Base-by-base conservation (phyloP, 2,113 vertebrate species). In the Triplophysa rosa region DNA sequence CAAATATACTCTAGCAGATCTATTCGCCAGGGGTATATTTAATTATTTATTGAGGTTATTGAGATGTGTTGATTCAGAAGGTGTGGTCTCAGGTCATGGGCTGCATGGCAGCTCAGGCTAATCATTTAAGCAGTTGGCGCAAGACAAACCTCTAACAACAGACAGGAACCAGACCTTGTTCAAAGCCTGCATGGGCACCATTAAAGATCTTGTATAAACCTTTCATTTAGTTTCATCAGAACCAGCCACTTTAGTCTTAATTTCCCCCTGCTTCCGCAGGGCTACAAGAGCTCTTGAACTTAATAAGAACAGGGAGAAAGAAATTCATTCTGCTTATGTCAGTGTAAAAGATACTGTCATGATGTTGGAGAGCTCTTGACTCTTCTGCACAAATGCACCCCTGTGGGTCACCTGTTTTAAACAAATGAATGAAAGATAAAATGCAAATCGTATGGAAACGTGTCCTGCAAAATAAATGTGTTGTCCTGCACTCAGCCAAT, bases 371-470 rank as follows among this genome's bases (percentile, higher is more conserved):
- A 58, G 62, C 62, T 42, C 61, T 42, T n/a, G 23, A 16, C 23
- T 33, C 29, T 2, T 59, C 45, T 11, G 37, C 42, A 42, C n/a
- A 42, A 72, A 61, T 17, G 49, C 9, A 21, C 26, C 56, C 21
- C 65, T 58, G 24, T 17, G 62, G 47, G 33, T 64, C 85, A 80
- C 49, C 76, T 81, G 74, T 45, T 78, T 89, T 80, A 92, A 10
- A 83, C 89, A 91, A 90, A 91, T 89, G 1, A 87, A 87, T 84
- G 82, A 88, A 90, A 91, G 89, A 86, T 80, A 16, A 77, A 33
- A 92, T 90, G 88, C 89, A 91, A 92, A 92, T 90, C 12, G 0
- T 37, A 89, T 80, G 87, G 29, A 89, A 90, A 75, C 12, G 67
- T 67, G 17, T 0, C 78, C 64, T 71, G 81, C 80, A 47, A 42